Percentiles rank a stretch among this genome's conserved stretches.
phyloP scores from a whole-genome alignment of 37 sponge, comb jelly and placozoan genomes.

The Trichoplax adhaerens region DNA sequence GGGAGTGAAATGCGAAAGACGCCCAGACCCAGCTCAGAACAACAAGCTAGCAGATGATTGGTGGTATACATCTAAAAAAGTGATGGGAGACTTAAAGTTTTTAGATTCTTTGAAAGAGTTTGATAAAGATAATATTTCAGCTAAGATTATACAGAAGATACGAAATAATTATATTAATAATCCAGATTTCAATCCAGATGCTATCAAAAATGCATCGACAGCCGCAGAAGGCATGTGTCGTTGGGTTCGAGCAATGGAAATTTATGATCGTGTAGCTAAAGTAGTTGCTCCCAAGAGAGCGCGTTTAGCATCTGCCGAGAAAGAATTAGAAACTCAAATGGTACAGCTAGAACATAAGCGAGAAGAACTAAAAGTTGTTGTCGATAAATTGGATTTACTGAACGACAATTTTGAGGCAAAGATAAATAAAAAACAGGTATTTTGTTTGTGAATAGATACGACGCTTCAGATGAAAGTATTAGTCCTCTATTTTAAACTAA shows the following conservation, averaged over 20 bases:
- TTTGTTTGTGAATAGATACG: not conserved
- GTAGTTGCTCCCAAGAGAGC: conserved; percentile 18
- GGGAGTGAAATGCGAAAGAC: not conserved
- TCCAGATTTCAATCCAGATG: conserved; percentile 1
- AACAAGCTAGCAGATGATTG: too few relatives aligned
- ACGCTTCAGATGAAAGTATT: not conserved
- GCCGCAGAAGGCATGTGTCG: conserved; percentile 17
- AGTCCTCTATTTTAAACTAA: not conserved
- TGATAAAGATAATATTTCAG: too few relatives aligned
- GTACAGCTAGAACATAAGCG: conserved; percentile 9
- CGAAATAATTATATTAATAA: not conserved
- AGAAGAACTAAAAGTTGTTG: conserved; percentile 17
- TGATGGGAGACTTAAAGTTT: too few relatives aligned
- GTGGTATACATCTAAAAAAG: too few relatives aligned
- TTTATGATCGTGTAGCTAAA: conserved; percentile 14
- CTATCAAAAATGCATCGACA: conserved; percentile 9
- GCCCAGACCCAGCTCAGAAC: too few relatives aligned
- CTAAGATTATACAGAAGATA: too few relatives aligned
- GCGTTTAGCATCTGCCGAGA: conserved; percentile 10
- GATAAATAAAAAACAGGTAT: not conserved
- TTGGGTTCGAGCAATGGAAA: conserved; percentile 19
- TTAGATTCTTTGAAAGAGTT: too few relatives aligned
- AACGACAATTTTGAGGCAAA: conserved; percentile 6
- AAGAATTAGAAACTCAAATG: conserved; percentile 17
- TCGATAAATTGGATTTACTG: conserved; percentile 7